Base-by-base conservation (phyloP, 2,797 vertebrate genomes). In the Malurus splendens region DNA sequence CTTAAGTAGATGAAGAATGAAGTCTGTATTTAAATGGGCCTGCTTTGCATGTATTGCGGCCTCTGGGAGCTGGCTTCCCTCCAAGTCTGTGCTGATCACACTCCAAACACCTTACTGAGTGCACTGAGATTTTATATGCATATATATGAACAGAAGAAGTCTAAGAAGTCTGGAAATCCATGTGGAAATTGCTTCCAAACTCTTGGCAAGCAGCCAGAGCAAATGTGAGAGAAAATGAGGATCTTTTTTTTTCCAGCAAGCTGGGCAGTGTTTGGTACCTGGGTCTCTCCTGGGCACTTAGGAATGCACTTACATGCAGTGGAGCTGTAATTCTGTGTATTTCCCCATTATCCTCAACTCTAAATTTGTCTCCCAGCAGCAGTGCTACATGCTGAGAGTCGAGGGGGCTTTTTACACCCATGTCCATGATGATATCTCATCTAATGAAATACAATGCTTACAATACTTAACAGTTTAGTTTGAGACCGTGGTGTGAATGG, bases 311-410 rank as follows among this genome's bases (percentile, higher is more conserved):
- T 89, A 59, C 7, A 45, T 75, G 32, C 18, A 50, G 41, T 44
- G 84, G 64, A 77, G 41, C 85, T 94, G 78, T 93, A 88, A 74
- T 86, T 96, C 78, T 74, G 8, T 67, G 62, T 67, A 62, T 92
- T 95, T 95, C 41, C 41, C 30, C 4, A 5, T 92, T 67, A 59
- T 88, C 48, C 90, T 93, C 82, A 83, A 65, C 66, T 92, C 39
- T 81, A 18, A 66, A 71, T 71, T 62, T 87, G 33, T 80, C 79
- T 82, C 54, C 52, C 36, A 75, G 89, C 24, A 64, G 22, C 28
- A 82, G 19, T 60, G 24, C 41, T 85, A 20, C 68, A 55, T 41
- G 60, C 67, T 84, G 74, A 90, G 87, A 91, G 42, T 74, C 74
- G 59, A 76, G 68, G 68, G 88, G 74, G 67, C 36, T 80, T 91